These are phyloP conservation scores for Philhelius pedissequus DNA, from an alignment of 2,888 invertebrate genomes.

Conservation along the genomic window DNA sequence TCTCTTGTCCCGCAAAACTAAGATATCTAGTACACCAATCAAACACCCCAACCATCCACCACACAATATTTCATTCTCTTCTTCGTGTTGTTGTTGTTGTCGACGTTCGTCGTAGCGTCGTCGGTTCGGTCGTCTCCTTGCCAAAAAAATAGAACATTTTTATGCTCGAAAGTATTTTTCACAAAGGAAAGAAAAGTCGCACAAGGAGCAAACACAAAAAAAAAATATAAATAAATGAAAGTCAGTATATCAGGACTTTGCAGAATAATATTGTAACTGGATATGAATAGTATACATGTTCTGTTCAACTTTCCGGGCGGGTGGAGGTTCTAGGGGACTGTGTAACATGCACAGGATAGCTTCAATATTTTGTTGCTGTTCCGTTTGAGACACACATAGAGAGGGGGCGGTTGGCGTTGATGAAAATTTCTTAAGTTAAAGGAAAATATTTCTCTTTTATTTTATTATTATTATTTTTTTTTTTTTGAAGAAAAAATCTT, in stretches of 20 bases:
- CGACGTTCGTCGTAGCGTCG: not conserved
- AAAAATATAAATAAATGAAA: constrained; percentile 62
- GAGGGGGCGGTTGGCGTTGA: constrained; percentile 19
- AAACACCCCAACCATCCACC: constrained; percentile 10
- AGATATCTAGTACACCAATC: constrained; percentile 5
- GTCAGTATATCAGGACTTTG: constrained; percentile 69
- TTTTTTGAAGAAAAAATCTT: constrained; percentile 38
- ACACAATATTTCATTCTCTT: constrained; percentile 43
- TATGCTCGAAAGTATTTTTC: constrained; percentile 67
- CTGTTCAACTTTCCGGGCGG: constrained; percentile 33
- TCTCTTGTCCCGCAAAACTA: not conserved
- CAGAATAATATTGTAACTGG: constrained; percentile 66
- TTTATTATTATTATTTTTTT: constrained; percentile 2
- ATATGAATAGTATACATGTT: constrained; percentile 59
- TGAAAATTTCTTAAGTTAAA: constrained; percentile 55
- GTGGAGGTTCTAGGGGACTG: not conserved
- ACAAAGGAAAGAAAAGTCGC: constrained; percentile 59
- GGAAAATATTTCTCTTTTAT: constrained; percentile 17
- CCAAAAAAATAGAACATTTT: constrained; percentile 36
- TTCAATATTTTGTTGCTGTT: constrained; percentile 43
- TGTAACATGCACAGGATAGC: constrained; percentile 55
- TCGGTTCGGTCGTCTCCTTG: constrained; percentile 16
- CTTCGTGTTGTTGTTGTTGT: constrained; percentile 11
- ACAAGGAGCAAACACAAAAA: constrained; percentile 46
- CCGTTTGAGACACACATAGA: not conserved